Percentiles rank a stretch among this genome's conserved stretches.
Evolutionary conservation across 2,797 vertebrate genomes (phyloP).

Genomic region (Hemitrygon akajei): DNA sequence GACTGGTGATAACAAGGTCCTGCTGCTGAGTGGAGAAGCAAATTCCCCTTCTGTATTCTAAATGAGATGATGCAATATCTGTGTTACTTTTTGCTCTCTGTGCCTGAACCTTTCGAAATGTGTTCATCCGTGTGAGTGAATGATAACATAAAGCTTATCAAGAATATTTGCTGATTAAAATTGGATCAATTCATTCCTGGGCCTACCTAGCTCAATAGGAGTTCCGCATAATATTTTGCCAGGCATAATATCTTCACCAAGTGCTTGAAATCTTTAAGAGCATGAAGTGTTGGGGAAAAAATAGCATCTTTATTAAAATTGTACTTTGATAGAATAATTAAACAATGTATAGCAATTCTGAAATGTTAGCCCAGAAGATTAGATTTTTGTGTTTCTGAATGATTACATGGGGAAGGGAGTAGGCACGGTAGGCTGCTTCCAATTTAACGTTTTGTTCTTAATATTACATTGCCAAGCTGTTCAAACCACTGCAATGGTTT

Average conservation of each 20-base stretch:
- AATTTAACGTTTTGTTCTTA: not conserved
- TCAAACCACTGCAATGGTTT: not conserved
- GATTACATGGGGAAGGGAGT: not conserved
- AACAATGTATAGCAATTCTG: not conserved
- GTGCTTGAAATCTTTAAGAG: not conserved
- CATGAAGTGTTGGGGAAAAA: not conserved
- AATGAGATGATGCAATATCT: not conserved
- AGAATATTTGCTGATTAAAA: not conserved
- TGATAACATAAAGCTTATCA: not conserved
- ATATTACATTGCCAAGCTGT: not conserved
- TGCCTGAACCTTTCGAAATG: not conserved
- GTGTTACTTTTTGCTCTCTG: not conserved
- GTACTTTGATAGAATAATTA: not conserved
- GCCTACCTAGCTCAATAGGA: not conserved
- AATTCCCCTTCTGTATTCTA: not conserved
- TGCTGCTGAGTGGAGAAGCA: not conserved
- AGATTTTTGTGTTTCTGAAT: not conserved
- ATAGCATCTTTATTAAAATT: not conserved
- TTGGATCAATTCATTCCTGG: not conserved
- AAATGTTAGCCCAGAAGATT: not conserved
- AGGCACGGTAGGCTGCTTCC: not conserved
- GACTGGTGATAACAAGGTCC: not conserved
- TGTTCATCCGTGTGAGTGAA: not conserved
- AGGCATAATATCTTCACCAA: not conserved
- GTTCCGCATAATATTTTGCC: not conserved